Conservation (phyloP, 2,888 invertebrate species). For the Anoplius nigerrimus region DNA sequence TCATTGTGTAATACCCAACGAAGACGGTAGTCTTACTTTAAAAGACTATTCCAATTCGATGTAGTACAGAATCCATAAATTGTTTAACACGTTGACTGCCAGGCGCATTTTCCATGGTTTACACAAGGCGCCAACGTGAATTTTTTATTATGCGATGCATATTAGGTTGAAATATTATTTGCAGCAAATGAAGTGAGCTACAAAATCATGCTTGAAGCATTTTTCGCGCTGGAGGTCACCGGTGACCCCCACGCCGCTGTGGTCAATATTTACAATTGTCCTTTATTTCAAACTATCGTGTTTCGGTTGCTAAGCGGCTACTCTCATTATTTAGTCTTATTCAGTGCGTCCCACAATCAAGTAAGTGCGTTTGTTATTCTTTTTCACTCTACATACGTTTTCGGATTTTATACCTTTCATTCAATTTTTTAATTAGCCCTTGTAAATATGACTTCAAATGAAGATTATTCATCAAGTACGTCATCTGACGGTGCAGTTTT, state of each 20-base stretch:
- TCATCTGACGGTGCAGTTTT: conserved; percentile 18
- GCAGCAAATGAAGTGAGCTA: conserved; percentile 21
- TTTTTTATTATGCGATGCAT: conserved; percentile 19
- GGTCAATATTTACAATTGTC: background rate
- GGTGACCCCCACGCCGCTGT: conserved; percentile 3
- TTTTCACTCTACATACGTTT: background rate
- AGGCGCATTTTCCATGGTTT: conserved; percentile 17
- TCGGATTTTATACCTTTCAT: background rate
- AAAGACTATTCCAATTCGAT: too few species aligned
- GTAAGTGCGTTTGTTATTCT: conserved; percentile 14
- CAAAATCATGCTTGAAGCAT: conserved; percentile 22
- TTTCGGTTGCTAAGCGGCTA: conserved; percentile 20
- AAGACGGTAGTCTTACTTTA: too few species aligned
- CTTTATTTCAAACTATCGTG: conserved; percentile 7
- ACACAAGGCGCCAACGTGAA: conserved; percentile 15
- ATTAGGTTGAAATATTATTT: conserved; percentile 28
- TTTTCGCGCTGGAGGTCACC: conserved; percentile 17
- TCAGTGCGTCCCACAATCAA: conserved; percentile 24
- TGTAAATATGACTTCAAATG: conserved; percentile 12
- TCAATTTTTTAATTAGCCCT: conserved; percentile 14
- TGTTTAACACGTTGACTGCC: conserved; percentile 29
- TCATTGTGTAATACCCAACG: too few species aligned
- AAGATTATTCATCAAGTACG: conserved; percentile 5
- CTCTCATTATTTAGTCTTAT: conserved; percentile 26
- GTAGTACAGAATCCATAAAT: too few species aligned